Evolutionary conservation across 2,797 vertebrate species (phyloP), one percentile per base, ranked within the genome.

Genomic region (Sebastolobus altivelis): DNA sequence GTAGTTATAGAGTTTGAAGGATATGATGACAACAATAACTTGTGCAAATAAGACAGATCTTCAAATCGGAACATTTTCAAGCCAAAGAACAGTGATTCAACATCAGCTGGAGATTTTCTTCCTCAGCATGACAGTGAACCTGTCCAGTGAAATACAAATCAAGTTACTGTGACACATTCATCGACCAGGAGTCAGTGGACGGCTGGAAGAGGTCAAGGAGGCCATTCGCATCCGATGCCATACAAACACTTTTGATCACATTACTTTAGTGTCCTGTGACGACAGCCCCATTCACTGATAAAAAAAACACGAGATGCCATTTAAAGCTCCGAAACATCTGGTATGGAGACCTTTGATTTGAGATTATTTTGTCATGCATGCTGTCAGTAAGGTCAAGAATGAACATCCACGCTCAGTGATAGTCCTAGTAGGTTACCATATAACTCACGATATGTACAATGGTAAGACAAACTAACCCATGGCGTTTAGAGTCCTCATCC

Each of bases 401-500:
- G 3, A 52, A 49, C 12, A 56, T 6, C 25, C 7, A 18, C 11
- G 35, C 10, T 56, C 22, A 16, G 43, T 18, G 60, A 76, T 27
- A n/a, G 22, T 31, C 6, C 8, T 38, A 7, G 22, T 9, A 59
- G 1, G 31, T n/a, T 35, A 62, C 3, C 4, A 56, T n/a, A 14
- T 66, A 33, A 40, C 52, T 6, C 29, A 22, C 33, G 8, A 76
- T 25, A n/a, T 31, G 37, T 8, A 66, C n/a, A 35, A 12, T 4
- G 11, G 14, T 10, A 58, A 49, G n/a, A 10, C 2, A 71, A 70
- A 97, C 97, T 94, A 93, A 98, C 97, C 96, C 94, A 98, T 96
- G 80, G 95, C 63, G 90, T 97, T 97, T 74, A 98, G 95, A 61
- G 94, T 92, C 78, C 98, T 96, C 90, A 98, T 96, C 46, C 96